phyloP scores from a whole-genome alignment of 2,113 vertebrate species.

The Pteruthius melanotis region DNA sequence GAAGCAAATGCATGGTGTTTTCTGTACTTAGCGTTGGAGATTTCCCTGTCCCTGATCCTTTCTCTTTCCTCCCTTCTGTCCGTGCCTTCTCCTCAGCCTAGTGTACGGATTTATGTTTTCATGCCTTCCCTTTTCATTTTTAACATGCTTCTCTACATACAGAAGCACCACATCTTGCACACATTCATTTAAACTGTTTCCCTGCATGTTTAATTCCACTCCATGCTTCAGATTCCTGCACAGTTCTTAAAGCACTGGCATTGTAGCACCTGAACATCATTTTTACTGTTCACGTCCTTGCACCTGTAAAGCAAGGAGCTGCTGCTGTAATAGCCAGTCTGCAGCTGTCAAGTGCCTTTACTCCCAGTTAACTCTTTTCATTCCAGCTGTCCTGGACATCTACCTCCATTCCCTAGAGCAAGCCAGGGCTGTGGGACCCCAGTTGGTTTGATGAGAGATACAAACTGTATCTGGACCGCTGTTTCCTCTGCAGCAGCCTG shows the following conservation, averaged over 20 bases:
- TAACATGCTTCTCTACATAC: neutral
- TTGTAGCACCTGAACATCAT: accelerated
- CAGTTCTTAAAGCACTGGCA: neutral
- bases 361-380: neutral
- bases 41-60: neutral
- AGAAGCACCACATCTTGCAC: neutral
- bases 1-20: neutral
- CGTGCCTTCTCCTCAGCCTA: neutral
- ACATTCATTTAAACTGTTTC: neutral
- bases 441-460: neutral
- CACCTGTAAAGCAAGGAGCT: neutral
- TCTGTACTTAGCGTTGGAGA: accelerated
- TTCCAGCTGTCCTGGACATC: neutral
- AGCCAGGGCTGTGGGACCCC: accelerated
- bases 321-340: neutral
- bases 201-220: neutral
- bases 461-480: accelerated
- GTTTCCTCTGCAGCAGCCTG: neutral
- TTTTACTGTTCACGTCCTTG: neutral
- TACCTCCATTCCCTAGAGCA: neutral
- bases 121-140: neutral
- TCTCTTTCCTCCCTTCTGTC: neutral
- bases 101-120: neutral
- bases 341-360: neutral
- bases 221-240: neutral